Conservation (phyloP, 2,888 invertebrate genomes). For the Acleris holmiana region DNA sequence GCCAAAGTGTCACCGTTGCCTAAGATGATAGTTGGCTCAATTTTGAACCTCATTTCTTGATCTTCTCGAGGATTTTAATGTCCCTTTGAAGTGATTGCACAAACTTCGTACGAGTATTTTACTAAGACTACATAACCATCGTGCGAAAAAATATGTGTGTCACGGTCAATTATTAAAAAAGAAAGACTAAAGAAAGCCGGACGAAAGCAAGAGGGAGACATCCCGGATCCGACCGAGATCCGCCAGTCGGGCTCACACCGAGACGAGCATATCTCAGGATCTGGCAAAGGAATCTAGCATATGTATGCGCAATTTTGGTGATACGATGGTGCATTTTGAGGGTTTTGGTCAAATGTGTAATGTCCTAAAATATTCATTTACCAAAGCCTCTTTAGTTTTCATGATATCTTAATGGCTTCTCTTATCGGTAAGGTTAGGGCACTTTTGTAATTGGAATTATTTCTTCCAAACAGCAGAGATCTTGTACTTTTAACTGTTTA, state of each 20-base stretch:
- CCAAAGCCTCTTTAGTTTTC: no score
- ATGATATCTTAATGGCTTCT: no score
- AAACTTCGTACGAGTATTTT: background rate
- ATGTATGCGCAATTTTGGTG: background rate
- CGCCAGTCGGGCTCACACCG: slow-evolving; percentile 52
- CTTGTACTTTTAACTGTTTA: no score
- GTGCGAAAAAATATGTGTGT: slow-evolving; percentile 40
- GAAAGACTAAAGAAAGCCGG: slow-evolving; percentile 53
- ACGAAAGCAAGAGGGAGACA: slow-evolving; percentile 64
- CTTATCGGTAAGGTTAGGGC: no score
- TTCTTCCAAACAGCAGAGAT: no score
- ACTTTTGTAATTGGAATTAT: no score
- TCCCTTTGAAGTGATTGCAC: background rate
- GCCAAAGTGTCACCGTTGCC: no score
- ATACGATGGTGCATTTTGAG: no score
- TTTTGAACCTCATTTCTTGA: no score
- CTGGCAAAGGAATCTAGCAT: background rate
- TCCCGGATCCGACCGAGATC: slow-evolving; percentile 69
- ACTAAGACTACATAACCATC: background rate
- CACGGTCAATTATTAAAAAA: slow-evolving; percentile 50
- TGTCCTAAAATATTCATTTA: no score
- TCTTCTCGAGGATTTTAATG: background rate
- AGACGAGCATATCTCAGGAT: background rate
- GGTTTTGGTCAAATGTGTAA: no score
- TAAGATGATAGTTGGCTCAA: no score